A percentile compares a stretch with the other conserved stretches of the same genome.
These are phyloP conservation scores for Melanostoma mellinum DNA, from an alignment of 2,888 invertebrate genomes.

Conservation along the genomic window DNA sequence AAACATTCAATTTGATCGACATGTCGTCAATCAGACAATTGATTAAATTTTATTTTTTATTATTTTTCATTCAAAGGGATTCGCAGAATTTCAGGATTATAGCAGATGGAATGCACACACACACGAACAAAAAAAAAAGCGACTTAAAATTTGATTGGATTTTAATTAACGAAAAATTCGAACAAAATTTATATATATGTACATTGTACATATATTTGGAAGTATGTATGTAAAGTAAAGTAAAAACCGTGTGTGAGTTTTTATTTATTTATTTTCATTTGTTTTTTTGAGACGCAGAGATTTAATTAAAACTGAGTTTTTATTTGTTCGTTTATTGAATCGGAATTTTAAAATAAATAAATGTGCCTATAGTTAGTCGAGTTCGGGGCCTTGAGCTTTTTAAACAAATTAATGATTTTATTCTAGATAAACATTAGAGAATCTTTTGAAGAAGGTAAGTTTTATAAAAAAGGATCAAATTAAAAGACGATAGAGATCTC, in stretches of 20 bases:
- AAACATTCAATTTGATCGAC: constrained; percentile 69
- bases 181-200: constrained; percentile 45
- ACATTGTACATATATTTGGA: constrained; percentile 11
- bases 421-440: no score
- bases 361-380: neutral
- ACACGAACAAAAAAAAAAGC: constrained; percentile 20
- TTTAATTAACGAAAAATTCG: constrained; percentile 79
- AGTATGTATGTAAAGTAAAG: no score
- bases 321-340: constrained; percentile 33
- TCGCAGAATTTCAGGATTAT: constrained; percentile 21
- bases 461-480: no score
- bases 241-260: neutral
- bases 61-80: constrained; percentile 64
- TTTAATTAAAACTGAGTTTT: constrained; percentile 56
- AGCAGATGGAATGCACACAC: constrained; percentile 52
- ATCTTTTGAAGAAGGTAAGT: no score
- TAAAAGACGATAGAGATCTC: no score
- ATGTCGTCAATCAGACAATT: constrained; percentile 70
- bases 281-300: constrained; percentile 23
- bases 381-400: neutral
- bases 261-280: constrained; percentile 24
- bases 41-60: constrained; percentile 64
- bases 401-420: neutral
- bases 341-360: constrained; percentile 35
- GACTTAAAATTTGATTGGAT: constrained; percentile 78